phyloP scores from a whole-genome alignment of 2,113 vertebrate genomes.

The Bungarus multicinctus region DNA sequence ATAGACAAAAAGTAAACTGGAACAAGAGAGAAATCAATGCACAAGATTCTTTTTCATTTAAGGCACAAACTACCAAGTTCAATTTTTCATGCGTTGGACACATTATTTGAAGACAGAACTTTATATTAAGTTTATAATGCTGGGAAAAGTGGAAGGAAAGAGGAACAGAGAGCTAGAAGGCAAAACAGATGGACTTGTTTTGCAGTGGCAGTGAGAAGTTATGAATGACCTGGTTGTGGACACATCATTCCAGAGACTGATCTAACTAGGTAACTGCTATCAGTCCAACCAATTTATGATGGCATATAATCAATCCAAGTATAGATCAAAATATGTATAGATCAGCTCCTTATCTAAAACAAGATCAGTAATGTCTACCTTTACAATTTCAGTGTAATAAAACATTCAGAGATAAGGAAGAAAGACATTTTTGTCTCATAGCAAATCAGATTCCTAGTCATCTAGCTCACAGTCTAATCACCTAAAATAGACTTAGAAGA shows the following conservation, averaged over 20 bases:
- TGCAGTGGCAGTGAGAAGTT: background rate
- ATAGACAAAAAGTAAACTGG: background rate
- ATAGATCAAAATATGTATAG: background rate
- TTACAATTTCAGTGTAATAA: background rate
- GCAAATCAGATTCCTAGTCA: background rate
- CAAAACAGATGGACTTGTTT: background rate
- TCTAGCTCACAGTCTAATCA: background rate
- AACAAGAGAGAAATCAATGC: background rate
- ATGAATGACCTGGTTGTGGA: background rate
- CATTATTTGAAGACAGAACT: background rate
- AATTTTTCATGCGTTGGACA: background rate
- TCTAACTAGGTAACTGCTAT: background rate
- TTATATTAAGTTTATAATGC: background rate
- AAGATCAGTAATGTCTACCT: background rate
- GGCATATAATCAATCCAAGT: background rate
- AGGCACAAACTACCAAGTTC: background rate
- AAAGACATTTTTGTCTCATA: background rate
- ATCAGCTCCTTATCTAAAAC: background rate
- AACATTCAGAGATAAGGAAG: background rate
- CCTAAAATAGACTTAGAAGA: background rate
- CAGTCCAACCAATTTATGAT: background rate
- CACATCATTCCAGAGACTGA: background rate
- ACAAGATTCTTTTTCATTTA: background rate
- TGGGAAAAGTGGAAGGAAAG: background rate
- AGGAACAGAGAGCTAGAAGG: background rate